Evolutionary conservation across 2,888 invertebrate species (phyloP).

Genomic region (Acanthococcus lagerstroemiae): DNA sequence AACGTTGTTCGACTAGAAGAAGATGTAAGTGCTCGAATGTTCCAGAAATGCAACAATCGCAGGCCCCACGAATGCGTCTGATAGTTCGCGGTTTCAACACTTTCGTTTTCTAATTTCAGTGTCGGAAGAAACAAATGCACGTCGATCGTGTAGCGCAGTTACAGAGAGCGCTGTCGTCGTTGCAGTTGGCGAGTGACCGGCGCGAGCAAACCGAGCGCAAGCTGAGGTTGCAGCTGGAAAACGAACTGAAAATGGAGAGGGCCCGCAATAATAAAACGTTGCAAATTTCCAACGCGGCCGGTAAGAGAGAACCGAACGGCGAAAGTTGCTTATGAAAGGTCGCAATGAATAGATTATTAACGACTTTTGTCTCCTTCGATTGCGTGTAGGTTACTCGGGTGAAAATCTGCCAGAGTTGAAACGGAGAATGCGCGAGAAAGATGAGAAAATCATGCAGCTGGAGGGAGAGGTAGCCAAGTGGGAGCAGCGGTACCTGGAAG

Average conservation of each 20-base stretch:
- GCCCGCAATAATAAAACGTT: slow-evolving; percentile 37
- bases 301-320: slow-evolving; percentile 20
- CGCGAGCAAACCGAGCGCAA: slow-evolving; percentile 77
- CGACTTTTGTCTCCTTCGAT: neutral
- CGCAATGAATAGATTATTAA: neutral
- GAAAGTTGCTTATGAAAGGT: neutral
- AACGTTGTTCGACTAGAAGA: slow-evolving; percentile 80
- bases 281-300: slow-evolving; percentile 41
- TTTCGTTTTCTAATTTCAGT: slow-evolving; percentile 44
- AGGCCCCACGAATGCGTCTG: neutral
- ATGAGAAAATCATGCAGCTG: slow-evolving; percentile 59
- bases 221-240: slow-evolving; percentile 71
- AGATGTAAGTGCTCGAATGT: slow-evolving; percentile 66
- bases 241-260: slow-evolving; percentile 61
- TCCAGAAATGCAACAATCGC: neutral
- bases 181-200: slow-evolving; percentile 73
- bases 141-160: slow-evolving; percentile 75
- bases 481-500: slow-evolving; percentile 76
- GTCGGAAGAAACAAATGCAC: slow-evolving; percentile 72
- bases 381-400: slow-evolving; percentile 34
- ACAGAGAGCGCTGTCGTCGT: slow-evolving; percentile 66
- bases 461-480: slow-evolving; percentile 75
- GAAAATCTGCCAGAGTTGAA: slow-evolving; percentile 48
- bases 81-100: neutral
- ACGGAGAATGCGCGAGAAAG: slow-evolving; percentile 55